A percentile compares a stretch with the other conserved stretches of the same genome.
Conservation (phyloP, 2,113 vertebrate species). For the Python bivittatus region DNA sequence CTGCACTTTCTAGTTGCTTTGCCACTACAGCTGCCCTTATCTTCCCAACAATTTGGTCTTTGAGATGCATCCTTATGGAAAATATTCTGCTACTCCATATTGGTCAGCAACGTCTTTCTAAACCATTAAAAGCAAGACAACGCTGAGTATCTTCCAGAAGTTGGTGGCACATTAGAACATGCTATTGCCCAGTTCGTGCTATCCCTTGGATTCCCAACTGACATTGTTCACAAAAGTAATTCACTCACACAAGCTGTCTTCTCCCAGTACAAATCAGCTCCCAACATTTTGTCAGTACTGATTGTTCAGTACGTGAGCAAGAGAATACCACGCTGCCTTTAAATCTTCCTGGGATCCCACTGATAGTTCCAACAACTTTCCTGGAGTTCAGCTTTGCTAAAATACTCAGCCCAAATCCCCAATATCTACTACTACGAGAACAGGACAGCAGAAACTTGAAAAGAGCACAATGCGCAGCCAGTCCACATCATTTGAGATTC, state of each 20-base stretch:
- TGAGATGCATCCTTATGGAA: neutral
- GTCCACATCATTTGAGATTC: neutral
- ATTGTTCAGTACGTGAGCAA: neutral
- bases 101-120: too few relatives aligned
- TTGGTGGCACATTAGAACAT: neutral
- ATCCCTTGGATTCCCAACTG: neutral
- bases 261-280: neutral
- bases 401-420: neutral
- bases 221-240: too few relatives aligned
- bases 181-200: neutral
- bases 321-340: neutral
- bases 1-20: neutral
- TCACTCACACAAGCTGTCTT: neutral
- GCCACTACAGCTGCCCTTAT: neutral
- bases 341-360: neutral
- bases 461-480: neutral
- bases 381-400: neutral
- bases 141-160: neutral
- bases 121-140: neutral
- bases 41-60: neutral
- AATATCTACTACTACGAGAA: neutral
- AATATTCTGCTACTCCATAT: neutral
- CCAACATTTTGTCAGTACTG: neutral
- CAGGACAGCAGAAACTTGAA: neutral
- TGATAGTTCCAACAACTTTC: neutral